Evolutionary conservation across 1,140 invertebrate genomes (phyloP).

Genomic region (Drosophila pallidifrons): DNA sequence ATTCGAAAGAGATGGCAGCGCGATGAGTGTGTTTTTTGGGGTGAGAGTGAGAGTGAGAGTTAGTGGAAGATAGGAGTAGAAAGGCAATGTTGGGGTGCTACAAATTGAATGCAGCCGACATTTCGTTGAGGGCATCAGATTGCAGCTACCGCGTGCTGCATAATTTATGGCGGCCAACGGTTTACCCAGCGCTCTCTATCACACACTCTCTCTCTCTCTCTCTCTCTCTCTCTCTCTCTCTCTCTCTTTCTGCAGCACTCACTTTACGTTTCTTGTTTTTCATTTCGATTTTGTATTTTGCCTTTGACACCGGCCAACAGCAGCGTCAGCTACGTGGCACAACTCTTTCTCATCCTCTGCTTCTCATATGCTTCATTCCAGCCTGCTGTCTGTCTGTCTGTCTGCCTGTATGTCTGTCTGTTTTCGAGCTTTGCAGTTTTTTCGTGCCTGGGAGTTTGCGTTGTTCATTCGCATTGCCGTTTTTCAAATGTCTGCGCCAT

Average conservation of each 20-base stretch:
- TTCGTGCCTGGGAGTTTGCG: conserved; percentile 74
- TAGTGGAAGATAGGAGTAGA: background rate
- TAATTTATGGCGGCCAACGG: conserved; percentile 73
- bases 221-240: conserved; percentile 1
- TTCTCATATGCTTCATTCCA: conserved; percentile 26
- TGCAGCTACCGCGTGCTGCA: conserved; percentile 78
- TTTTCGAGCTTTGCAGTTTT: conserved; percentile 78
- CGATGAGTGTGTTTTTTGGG: background rate
- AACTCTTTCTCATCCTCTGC: background rate
- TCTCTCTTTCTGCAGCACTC: background rate
- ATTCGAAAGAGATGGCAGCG: background rate
- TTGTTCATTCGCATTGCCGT: conserved; percentile 61
- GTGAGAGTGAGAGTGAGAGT: background rate
- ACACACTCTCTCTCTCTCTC: background rate
- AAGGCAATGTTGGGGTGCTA: conserved; percentile 29
- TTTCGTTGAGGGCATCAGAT: conserved; percentile 73
- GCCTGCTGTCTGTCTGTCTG: conserved; percentile 8
- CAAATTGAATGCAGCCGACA: conserved; percentile 74
- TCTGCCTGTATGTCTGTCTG: conserved; percentile 39
- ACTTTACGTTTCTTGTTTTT: conserved; percentile 51
- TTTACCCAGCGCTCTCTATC: conserved; percentile 1
- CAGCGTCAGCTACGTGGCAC: conserved; percentile 56
- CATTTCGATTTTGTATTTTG: conserved; percentile 76
- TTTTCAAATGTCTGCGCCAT: conserved; percentile 82
- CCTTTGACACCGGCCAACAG: conserved; percentile 76